Conservation (phyloP, 2,797 vertebrate species). For the Hafferia zeledoni region DNA sequence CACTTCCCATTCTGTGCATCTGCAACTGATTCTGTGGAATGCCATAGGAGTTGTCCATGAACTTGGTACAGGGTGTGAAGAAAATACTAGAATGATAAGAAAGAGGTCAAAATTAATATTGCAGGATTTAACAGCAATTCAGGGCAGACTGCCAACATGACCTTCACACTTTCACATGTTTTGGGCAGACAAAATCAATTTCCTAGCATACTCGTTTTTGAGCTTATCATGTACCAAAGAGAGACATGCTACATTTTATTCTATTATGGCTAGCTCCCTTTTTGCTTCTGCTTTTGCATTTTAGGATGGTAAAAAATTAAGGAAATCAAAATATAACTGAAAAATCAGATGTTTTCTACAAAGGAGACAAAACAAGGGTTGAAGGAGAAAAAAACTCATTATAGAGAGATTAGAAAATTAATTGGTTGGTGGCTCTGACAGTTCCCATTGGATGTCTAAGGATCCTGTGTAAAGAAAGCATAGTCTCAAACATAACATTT, state of each 20-base stretch:
- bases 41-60: constrained; percentile 52
- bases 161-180: neutral
- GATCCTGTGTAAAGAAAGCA: constrained; percentile 23
- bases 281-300: constrained; percentile 6
- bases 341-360: constrained; percentile 59
- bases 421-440: constrained; percentile 49
- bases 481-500: constrained; percentile 35
- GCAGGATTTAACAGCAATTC: constrained; percentile 63
- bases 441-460: constrained; percentile 51
- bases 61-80: constrained; percentile 5
- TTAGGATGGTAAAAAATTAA: neutral
- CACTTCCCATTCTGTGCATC: constrained; percentile 58
- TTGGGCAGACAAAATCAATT: constrained; percentile 32
- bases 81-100: constrained; percentile 40
- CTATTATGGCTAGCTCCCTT: neutral
- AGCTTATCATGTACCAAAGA: neutral
- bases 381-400: constrained; percentile 45
- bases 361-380: constrained; percentile 43
- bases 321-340: constrained; percentile 3
- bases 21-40: constrained; percentile 65
- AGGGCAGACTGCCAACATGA: constrained; percentile 43
- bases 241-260: neutral
- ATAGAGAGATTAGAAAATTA: constrained; percentile 59
- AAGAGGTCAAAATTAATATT: constrained; percentile 60
- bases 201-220: neutral